Conservation (phyloP, 1,140 invertebrate genomes). For the Atta cephalotes region DNA sequence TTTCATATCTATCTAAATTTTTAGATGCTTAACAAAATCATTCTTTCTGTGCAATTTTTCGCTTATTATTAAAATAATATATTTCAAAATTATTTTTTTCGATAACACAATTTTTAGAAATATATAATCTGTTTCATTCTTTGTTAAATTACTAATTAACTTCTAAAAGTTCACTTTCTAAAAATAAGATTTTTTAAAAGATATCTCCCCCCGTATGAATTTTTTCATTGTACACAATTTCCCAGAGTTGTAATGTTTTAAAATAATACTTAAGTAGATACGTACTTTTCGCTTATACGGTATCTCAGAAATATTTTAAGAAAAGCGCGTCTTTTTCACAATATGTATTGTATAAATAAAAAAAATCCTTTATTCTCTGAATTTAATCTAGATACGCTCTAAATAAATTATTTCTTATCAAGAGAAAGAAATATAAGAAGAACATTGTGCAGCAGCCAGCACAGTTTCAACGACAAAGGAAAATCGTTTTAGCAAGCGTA, state of each 20-base stretch:
- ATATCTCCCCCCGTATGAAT: too few species aligned
- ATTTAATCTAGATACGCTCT: constrained; percentile 66
- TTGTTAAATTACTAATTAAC: too few species aligned
- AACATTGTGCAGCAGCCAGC: neutral
- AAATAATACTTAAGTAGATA: constrained; percentile 1
- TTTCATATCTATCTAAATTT: too few species aligned
- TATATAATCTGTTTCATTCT: too few species aligned
- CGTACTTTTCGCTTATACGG: too few species aligned
- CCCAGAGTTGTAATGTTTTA: neutral
- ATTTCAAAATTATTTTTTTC: too few species aligned
- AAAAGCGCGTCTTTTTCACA: neutral
- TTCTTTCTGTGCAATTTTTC: too few species aligned
- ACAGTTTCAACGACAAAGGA: constrained; percentile 48
- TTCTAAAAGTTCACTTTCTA: too few species aligned
- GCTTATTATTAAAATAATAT: too few species aligned
- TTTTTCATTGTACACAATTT: neutral
- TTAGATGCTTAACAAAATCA: too few species aligned
- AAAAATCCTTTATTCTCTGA: neutral
- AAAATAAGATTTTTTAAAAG: too few species aligned
- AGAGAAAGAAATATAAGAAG: constrained; percentile 26
- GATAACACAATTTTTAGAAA: too few species aligned
- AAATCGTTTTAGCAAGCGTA: constrained; percentile 47
- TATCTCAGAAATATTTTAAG: neutral
- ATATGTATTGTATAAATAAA: neutral
- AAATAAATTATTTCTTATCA: constrained; percentile 37